These are phyloP conservation scores for Notodonta dromedarius DNA, from an alignment of 2,888 invertebrate genomes.

Conservation along the genomic window DNA sequence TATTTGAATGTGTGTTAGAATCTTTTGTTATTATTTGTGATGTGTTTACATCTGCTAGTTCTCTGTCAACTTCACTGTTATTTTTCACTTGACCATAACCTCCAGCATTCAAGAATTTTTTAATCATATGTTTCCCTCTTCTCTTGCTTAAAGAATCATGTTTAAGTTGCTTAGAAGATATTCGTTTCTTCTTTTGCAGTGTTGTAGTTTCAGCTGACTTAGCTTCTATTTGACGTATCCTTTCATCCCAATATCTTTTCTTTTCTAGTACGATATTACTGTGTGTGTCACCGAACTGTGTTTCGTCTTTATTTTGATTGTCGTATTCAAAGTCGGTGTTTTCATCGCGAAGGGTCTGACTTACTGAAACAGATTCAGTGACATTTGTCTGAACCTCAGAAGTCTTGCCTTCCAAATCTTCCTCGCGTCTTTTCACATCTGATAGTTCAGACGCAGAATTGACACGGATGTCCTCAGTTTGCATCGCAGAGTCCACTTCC, in stretches of 20 bases:
- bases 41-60: constrained; percentile 21
- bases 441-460: constrained; percentile 79
- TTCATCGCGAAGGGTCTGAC: constrained; percentile 70
- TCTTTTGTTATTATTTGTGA: constrained; percentile 35
- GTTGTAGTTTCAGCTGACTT: constrained; percentile 63
- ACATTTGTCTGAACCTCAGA: constrained; percentile 82
- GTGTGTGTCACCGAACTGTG: constrained; percentile 58
- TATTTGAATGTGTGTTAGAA: constrained; percentile 15
- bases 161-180: constrained; percentile 62
- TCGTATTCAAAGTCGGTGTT: constrained; percentile 31
- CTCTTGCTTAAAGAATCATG: constrained; percentile 75
- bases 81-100: constrained; percentile 47
- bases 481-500: constrained; percentile 45
- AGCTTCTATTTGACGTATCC: constrained; percentile 73
- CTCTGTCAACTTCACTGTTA: constrained; percentile 23
- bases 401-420: constrained; percentile 73
- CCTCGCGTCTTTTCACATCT: constrained; percentile 81
- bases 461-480: constrained; percentile 62
- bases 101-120: constrained; percentile 61
- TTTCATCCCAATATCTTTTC: constrained; percentile 81
- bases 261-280: constrained; percentile 75
- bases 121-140: constrained; percentile 72
- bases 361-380: constrained; percentile 82
- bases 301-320: constrained; percentile 44
- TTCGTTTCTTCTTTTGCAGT: constrained; percentile 61